Percentiles rank a stretch among this genome's conserved stretches.
phyloP scores from a whole-genome alignment of 2,113 vertebrate species.

The Trogon melanurus region DNA sequence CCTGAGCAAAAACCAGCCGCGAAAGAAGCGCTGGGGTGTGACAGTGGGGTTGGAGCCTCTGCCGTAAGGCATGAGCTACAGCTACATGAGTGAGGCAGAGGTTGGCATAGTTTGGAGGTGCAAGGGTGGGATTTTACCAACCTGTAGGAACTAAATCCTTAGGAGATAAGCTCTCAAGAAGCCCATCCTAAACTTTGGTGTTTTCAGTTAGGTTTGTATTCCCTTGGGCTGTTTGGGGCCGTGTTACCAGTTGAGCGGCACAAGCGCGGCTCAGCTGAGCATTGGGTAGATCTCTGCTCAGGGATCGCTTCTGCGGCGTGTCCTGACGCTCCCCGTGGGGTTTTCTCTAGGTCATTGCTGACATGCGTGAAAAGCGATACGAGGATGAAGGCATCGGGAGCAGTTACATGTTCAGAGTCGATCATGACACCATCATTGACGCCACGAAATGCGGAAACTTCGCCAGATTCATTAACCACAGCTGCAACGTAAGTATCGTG shows the following conservation, averaged over 20 bases:
- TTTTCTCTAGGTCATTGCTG: constrained; percentile 89
- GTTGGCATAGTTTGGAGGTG: background rate
- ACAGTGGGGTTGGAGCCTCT: background rate
- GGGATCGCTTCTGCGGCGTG: rapidly evolving
- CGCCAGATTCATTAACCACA: constrained; percentile 98
- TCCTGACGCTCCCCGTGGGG: background rate
- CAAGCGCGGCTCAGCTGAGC: background rate
- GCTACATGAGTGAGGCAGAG: background rate
- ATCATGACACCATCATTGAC: constrained; percentile 98
- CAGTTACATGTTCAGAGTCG: constrained; percentile 99
- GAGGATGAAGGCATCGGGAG: constrained; percentile 98
- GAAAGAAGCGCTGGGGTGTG: background rate
- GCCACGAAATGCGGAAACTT: constrained; percentile 99
- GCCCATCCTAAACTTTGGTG: background rate
- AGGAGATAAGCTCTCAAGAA: background rate
- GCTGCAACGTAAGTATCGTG: constrained; percentile 91
- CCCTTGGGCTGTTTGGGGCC: background rate
- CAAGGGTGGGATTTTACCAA: background rate
- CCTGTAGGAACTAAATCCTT: background rate
- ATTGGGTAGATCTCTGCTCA: background rate
- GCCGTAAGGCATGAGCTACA: rapidly evolving
- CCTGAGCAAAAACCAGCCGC: background rate
- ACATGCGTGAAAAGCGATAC: constrained; percentile 98
- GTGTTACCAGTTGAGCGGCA: background rate
- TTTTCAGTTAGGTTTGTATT: background rate